Conservation (phyloP, 2,888 invertebrate genomes). For the Nephrocerus scutellatus region DNA sequence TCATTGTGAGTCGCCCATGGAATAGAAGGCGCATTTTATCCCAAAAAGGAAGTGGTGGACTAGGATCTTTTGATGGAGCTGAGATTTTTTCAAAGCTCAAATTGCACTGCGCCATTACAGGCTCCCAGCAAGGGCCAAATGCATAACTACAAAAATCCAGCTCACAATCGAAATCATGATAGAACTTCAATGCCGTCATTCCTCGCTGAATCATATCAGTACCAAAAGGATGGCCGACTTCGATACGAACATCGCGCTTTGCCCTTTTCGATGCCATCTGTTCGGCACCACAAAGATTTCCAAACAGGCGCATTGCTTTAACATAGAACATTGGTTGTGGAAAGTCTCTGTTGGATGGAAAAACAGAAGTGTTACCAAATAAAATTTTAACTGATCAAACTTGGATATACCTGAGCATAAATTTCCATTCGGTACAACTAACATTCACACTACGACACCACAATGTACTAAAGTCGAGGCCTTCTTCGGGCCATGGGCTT, state of each 20-base stretch:
- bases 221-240: slow-evolving; percentile 78
- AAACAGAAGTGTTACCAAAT: background rate
- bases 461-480: slow-evolving; percentile 78
- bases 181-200: slow-evolving; percentile 94
- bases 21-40: slow-evolving; percentile 88
- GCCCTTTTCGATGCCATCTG: slow-evolving; percentile 64
- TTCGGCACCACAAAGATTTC: slow-evolving; percentile 85
- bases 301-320: slow-evolving; percentile 78
- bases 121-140: slow-evolving; percentile 99
- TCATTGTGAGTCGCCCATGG: slow-evolving; percentile 87
- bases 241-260: slow-evolving; percentile 51
- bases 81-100: slow-evolving; percentile 79
- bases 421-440: slow-evolving; percentile 77
- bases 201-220: slow-evolving; percentile 74
- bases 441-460: slow-evolving; percentile 88
- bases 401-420: slow-evolving; percentile 57
- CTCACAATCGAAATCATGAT: slow-evolving; percentile 95
- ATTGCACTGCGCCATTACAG: slow-evolving; percentile 55
- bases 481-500: slow-evolving; percentile 88
- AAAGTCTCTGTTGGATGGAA: slow-evolving; percentile 69
- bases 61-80: slow-evolving; percentile 84
- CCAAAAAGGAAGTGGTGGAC: slow-evolving; percentile 92
- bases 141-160: slow-evolving; percentile 84
- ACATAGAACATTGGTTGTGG: slow-evolving; percentile 87
- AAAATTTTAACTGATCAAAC: slow-evolving; percentile 1